phyloP scores from a whole-genome alignment of 2,888 invertebrate species.

The Trisateles emortualis region DNA sequence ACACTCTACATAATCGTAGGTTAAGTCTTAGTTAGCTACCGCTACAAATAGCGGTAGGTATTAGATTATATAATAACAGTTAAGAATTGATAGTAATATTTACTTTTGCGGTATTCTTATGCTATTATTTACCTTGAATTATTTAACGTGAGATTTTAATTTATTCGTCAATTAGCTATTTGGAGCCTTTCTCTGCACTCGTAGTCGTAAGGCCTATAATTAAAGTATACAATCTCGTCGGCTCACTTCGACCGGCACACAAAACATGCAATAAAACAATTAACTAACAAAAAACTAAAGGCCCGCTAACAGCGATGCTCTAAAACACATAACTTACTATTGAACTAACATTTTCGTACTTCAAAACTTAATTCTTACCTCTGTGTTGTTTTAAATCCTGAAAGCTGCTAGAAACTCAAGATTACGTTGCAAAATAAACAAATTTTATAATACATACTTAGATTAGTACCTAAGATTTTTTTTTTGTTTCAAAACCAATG shows the following conservation, averaged over 20 bases:
- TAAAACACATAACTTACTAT: slow-evolving; percentile 7
- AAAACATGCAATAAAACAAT: slow-evolving; percentile 52
- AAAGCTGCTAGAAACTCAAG: not conserved
- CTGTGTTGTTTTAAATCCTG: not conserved
- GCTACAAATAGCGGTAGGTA: no score
- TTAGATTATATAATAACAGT: no score
- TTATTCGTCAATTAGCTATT: not conserved
- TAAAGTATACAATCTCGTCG: slow-evolving; percentile 9
- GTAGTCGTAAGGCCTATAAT: slow-evolving; percentile 2
- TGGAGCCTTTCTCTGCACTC: not conserved
- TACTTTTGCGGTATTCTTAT: slow-evolving; percentile 2
- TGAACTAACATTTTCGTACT: not conserved
- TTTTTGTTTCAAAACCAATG: not conserved
- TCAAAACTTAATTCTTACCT: not conserved
- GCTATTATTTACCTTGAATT: not conserved
- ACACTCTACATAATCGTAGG: no score
- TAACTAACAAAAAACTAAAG: slow-evolving; percentile 48
- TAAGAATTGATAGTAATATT: not conserved
- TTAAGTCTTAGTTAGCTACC: no score
- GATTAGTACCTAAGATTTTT: not conserved
- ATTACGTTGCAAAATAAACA: not conserved
- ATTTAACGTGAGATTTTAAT: not conserved
- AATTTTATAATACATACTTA: not conserved
- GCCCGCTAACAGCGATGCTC: slow-evolving; percentile 17
- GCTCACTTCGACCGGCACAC: slow-evolving; percentile 16